Base-by-base conservation (phyloP, 2,888 invertebrate genomes). In the Amphiduros pacificus region DNA sequence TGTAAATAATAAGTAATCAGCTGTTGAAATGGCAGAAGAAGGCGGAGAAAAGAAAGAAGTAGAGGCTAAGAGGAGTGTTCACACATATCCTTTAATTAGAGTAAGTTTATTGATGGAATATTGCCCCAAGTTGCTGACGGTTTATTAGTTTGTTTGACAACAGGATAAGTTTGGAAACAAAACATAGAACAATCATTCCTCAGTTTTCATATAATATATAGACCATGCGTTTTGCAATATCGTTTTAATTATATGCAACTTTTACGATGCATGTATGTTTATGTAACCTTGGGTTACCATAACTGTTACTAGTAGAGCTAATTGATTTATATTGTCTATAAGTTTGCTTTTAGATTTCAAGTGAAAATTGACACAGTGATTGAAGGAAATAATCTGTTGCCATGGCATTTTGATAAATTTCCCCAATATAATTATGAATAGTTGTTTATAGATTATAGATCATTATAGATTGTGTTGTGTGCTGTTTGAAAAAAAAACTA, bases 81-180 rank as follows among this genome's bases (percentile, higher is more conserved):
- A 80, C 58, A 90, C 90, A 2, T 93, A 93, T 86, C 91, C 93
- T 40, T 84, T 93, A 61, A 88, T 93, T 65, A 87, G 90, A 86
- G 93, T 93, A 85, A 84, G 86, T 66, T 28, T 48, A 6, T 27
- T 20, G 2, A 6, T 28, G 6, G 48, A 6, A 2, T 17, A 29
- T 44, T 44, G 56, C 44, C n/a, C 6, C 36, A 36, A 36, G 17
- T 36, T 36, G n/a, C n/a, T n/a, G n/a, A n/a, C n/a, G n/a, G n/a
- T n/a, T n/a, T n/a, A n/a, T n/a, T n/a, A n/a, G n/a, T n/a, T n/a
- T n/a, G n/a, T n/a, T n/a, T n/a, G n/a, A n/a, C n/a, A n/a, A n/a
- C n/a, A n/a, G n/a, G n/a, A n/a, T n/a, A n/a, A n/a, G n/a, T n/a
- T n/a, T n/a, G n/a, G n/a, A n/a, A n/a, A n/a, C n/a, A n/a, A n/a